Evolutionary conservation across 2,888 invertebrate species (phyloP).

Genomic region (Diogma glabrata): DNA sequence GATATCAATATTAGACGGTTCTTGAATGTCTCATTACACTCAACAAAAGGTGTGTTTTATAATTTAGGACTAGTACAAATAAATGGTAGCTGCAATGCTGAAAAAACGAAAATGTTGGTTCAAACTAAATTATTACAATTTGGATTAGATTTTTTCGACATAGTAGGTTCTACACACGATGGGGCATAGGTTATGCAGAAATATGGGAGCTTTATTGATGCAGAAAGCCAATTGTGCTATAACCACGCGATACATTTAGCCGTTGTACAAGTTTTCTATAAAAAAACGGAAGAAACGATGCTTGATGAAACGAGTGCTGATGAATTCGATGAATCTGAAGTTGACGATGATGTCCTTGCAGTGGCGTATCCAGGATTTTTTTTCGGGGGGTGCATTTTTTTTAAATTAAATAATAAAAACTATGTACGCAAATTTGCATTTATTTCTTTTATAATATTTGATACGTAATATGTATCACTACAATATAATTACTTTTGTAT

Average conservation of each 20-base stretch:
- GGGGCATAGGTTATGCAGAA: conserved; percentile 8
- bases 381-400: no score
- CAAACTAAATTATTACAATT: conserved; percentile 8
- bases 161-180: conserved; percentile 4
- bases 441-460: no score
- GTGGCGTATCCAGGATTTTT: no score
- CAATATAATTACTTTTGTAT: no score
- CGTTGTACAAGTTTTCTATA: conserved; percentile 8
- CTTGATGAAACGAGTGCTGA: no score
- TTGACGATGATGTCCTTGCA: no score
- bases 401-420: no score
- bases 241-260: conserved; percentile 7
- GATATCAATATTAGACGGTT: conserved; percentile 8
- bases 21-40: conserved; percentile 8
- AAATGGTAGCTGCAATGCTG: conserved; percentile 9
- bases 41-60: conserved; percentile 2
- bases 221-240: conserved; percentile 5
- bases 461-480: no score
- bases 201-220: conserved; percentile 5
- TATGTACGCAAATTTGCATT: no score
- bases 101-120: conserved; percentile 7
- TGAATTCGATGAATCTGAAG: no score
- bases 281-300: conserved; percentile 4
- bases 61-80: conserved; percentile 9
- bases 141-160: conserved; percentile 3